Base-by-base conservation (phyloP, 2,888 invertebrate species). In the Sesia apiformis region DNA sequence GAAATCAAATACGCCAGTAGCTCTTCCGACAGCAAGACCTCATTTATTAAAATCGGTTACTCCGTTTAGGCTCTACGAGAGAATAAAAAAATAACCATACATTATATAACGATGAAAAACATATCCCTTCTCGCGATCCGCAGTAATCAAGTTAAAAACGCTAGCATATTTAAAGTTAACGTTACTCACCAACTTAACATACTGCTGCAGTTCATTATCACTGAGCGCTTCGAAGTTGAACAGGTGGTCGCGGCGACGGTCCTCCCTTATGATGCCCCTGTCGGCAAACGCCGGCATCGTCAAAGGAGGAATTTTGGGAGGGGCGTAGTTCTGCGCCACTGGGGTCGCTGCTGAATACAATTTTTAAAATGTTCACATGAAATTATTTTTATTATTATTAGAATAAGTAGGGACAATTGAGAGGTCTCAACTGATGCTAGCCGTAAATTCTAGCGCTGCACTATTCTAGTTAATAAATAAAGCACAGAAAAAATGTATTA, bases 201-300 rank as follows among this genome's bases (percentile, higher is more conserved):
- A 90, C 52, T 84, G 81, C 58, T 89, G 84, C 8, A 90, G 63
- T 51, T 89, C 85, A 4, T 63, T 69, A 55, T 89, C 85, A 59
- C 82, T 82, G 43, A 84, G 74, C 3, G 70, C 71, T 23, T 78
- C 77, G 49, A 73, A 67, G 66, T 73, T 66, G 57, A 74, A 57
- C 40, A 53, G 7, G 39, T 63, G 60, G 4, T 42, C 54, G 42
- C 39, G 51, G 56, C n/a, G 39, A 7, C 7, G 6, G 3, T 51
- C 39, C 4, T 8, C 38, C n/a, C 42, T 6, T 8, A n/a, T 38
- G 23, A n/a, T 6, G 40, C 50, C 41, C 41, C 42, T 52, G 43
- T 51, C 41, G 46, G 51, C 53, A 7, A 40, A 40, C 0, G 40
- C 43, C 38, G 76, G 73, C 60, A 68, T 43, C 51, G 71, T 58